Base-by-base conservation (phyloP, 2,888 invertebrate genomes). In the Dione vanillae region DNA sequence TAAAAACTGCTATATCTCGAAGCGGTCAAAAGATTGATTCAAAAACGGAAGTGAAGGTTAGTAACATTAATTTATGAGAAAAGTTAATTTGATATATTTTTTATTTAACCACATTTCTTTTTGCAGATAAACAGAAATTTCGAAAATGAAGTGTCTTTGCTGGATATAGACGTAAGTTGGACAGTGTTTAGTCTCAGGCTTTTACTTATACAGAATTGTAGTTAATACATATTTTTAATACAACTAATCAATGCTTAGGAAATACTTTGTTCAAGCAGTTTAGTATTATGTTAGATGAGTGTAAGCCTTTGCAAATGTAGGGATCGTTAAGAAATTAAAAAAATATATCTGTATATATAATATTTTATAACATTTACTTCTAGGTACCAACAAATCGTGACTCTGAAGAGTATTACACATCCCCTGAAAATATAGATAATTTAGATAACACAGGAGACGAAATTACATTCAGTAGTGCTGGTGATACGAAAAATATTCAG, bases 21-120 rank as follows among this genome's bases (percentile, higher is more conserved):
- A 72, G 65, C 64, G 69, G 70, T 41, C 78, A 71, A 37, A 82
- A 75, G 71, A 69, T 74, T 12, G 83, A 82, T 69, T 82, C 82
- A 10, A 84, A 78, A 73, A 76, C 78, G 19, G 84, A 85, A 49
- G 66, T 83, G 1, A 82, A 82, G 78, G 85, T 83, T 76, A 66
- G 75, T 67, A 56, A 43, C 19, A 14, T 2, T 16, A 14, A 49
- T 10, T 8, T 27, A 49, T n/a, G 14, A 49, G 2, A 5, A 40
- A 40, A 19, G 1, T 59, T 11, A 0, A 7, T 14, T 37, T 14
- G 8, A 11, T 52, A 1, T 19, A 5, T 41, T 43, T 14, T 11
- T n/a, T 19, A 12, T 20, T 37, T 40, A 14, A 10, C 43, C 35
- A 19, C 5, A 16, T 1, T 56, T 40, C 10, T 41, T 69, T 16